Conservation (phyloP, 2,113 vertebrate genomes). For the Dasyurus viverrinus region DNA sequence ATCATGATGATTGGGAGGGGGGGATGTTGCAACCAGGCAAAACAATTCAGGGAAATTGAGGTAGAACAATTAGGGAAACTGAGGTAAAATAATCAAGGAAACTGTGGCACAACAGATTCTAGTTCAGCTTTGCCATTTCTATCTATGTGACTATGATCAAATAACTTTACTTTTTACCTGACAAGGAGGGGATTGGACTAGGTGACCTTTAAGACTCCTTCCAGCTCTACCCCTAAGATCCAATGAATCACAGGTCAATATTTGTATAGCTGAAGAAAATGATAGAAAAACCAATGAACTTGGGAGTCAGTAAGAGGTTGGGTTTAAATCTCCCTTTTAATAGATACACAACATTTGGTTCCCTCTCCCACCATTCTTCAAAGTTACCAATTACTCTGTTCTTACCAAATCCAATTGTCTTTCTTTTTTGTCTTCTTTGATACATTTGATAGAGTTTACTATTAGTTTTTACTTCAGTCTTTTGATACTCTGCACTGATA, state of each 20-base stretch:
- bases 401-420: background rate
- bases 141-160: background rate
- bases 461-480: background rate
- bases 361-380: background rate
- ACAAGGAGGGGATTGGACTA: background rate
- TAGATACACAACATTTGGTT: background rate
- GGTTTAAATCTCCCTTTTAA: background rate
- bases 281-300: background rate
- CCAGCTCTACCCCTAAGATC: background rate
- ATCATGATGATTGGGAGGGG: no score
- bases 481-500: background rate
- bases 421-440: background rate
- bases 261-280: background rate
- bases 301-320: background rate
- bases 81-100: no score
- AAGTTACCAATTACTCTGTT: background rate
- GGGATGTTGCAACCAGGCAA: no score
- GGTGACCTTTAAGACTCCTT: background rate
- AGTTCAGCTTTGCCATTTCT: background rate
- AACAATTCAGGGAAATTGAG: no score
- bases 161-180: background rate
- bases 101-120: background rate
- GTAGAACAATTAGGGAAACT: no score
- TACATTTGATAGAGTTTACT: background rate
- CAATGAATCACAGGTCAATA: background rate